phyloP scores from a whole-genome alignment of 2,888 invertebrate species.

The Phyllotreta striolata region DNA sequence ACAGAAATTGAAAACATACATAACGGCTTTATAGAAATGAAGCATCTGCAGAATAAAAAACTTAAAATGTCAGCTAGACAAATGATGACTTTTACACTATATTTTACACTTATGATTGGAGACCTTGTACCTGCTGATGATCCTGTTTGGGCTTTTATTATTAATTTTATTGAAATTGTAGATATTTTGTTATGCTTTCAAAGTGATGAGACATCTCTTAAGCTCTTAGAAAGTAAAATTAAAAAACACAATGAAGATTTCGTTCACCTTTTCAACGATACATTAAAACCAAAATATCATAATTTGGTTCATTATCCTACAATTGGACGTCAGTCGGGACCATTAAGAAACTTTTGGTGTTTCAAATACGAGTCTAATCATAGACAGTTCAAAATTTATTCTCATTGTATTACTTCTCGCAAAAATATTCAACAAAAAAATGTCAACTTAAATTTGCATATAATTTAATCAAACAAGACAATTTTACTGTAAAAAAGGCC shows the following conservation, averaged over 20 bases:
- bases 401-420: slow-evolving; percentile 31
- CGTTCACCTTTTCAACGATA: slow-evolving; percentile 34
- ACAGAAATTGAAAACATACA: slow-evolving; percentile 42
- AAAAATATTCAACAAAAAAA: slow-evolving; percentile 33
- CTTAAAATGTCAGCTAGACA: slow-evolving; percentile 45
- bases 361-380: slow-evolving; percentile 33
- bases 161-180: slow-evolving; percentile 40
- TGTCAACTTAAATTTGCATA: slow-evolving; percentile 32
- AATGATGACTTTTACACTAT: slow-evolving; percentile 44
- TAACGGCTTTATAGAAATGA: slow-evolving; percentile 34
- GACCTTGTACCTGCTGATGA: slow-evolving; percentile 44
- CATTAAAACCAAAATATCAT: slow-evolving; percentile 44
- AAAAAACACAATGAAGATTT: slow-evolving; percentile 35
- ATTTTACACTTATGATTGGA: slow-evolving; percentile 44
- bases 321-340: slow-evolving; percentile 23
- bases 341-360: slow-evolving; percentile 33
- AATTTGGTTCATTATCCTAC: slow-evolving; percentile 41
- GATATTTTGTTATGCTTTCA: slow-evolving; percentile 37
- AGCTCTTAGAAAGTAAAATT: no score
- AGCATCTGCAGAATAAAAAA: slow-evolving; percentile 31
- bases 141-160: slow-evolving; percentile 41
- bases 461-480: no score
- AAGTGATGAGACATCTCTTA: no score
- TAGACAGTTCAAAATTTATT: slow-evolving; percentile 32
- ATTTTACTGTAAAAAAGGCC: no score